These are phyloP conservation scores for Podarcis muralis DNA, from an alignment of 2,113 vertebrate genomes.

Conservation along the genomic window DNA sequence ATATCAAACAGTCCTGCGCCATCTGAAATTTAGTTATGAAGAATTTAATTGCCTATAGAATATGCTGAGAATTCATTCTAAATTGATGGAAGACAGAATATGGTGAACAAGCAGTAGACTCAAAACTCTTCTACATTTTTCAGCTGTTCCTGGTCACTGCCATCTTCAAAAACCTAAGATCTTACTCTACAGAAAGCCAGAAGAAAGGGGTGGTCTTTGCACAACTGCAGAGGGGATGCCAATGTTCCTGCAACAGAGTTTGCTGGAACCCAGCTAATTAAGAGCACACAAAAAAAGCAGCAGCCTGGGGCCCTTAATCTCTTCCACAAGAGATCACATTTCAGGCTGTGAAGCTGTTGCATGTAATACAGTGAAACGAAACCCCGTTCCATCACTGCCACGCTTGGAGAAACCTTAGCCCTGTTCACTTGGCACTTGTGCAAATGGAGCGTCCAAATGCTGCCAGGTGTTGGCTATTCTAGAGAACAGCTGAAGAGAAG, in stretches of 20 bases:
- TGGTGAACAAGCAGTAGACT: conserved; percentile 38
- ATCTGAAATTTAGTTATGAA: background rate
- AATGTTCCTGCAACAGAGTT: conserved; percentile 61
- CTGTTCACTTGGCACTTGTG: conserved; percentile 53
- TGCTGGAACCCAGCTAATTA: conserved; percentile 53
- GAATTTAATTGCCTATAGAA: background rate
- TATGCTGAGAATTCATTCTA: background rate
- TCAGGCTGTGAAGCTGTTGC: conserved; percentile 65
- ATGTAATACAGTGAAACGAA: conserved; percentile 70
- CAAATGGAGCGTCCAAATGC: conserved; percentile 37
- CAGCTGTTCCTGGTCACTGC: conserved; percentile 31
- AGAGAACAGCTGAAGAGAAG: conserved; percentile 34
- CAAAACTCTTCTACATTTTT: conserved; percentile 28
- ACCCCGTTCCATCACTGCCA: conserved; percentile 59
- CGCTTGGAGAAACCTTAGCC: conserved; percentile 58
- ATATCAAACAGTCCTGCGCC: background rate
- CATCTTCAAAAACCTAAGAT: conserved; percentile 7
- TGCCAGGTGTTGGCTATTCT: background rate
- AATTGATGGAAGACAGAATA: conserved; percentile 19
- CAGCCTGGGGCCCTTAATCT: conserved; percentile 62
- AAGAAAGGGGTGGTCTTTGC: conserved; percentile 37
- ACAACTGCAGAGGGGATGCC: conserved; percentile 36
- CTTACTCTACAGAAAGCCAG: conserved; percentile 47
- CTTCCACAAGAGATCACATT: conserved; percentile 61
- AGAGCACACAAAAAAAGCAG: conserved; percentile 53